Evolutionary conservation across 2,113 vertebrate species (phyloP), one percentile per base, ranked within the genome.

Genomic region (Protobothrops mucrosquamatus): DNA sequence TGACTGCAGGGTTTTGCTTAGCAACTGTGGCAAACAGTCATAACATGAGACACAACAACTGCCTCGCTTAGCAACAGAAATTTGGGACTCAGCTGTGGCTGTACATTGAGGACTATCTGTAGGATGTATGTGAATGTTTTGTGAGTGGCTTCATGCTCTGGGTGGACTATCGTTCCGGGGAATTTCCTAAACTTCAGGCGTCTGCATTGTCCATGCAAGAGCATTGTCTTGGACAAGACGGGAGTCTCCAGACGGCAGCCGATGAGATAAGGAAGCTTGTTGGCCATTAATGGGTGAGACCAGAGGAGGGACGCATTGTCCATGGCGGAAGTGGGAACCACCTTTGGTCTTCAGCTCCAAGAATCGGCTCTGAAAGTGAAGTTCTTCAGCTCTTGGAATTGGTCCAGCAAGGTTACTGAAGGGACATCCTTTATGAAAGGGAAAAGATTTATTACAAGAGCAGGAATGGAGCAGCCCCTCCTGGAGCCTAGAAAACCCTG

Each of bases 181-280:
- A 46, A 85, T 29, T 85, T 43, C 64, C 39, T 85, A 52, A 29
- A 34, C 46, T 6, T 24, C 7, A 86, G 29, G 12, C 6, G 3
- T 23, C 23, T 34, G 22, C 86, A 48, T 54, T 87, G 61, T n/a
- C 51, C 89, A 26, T 48, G 85, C 26, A 2, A 3, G 5, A 22
- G 15, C 52, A 89, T 85, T 43, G 34, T 81, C 55, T 85, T 26
- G 8, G 61, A 34, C 51, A 5, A 54, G 39, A 46, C n/a, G 8
- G 29, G 56, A 86, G 43, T 43, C 87, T 23, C 0, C 1, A 7
- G 23, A 1, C 1, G 39, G 52, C 52, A 1, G 1, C 24, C 3
- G n/a, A 51, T 23, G 39, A 4, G 81, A 91, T 86, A 39, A 61
- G 81, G 94, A 95, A 92, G 56, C 55, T 74, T 89, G 86, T 89